Conservation (phyloP, 2,113 vertebrate species). For the Chloebia gouldiae region DNA sequence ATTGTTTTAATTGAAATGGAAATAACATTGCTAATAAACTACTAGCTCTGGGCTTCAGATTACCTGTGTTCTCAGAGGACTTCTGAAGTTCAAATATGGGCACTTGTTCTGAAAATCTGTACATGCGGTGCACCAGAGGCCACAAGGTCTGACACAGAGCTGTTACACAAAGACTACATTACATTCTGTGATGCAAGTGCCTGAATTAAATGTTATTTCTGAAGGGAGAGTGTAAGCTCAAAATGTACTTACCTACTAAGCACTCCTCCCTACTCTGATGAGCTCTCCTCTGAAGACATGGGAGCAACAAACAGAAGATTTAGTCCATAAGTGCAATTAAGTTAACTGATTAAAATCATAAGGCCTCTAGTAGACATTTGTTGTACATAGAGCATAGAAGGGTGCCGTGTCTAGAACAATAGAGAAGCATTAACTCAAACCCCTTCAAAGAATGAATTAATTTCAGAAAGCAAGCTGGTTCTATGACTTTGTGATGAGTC, state of each 20-base stretch:
- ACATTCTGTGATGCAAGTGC: background rate
- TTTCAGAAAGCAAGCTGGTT: background rate
- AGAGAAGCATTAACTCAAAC: background rate
- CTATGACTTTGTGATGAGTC: background rate
- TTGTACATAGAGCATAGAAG: background rate
- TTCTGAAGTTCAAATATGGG: background rate
- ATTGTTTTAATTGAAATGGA: background rate
- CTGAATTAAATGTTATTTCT: background rate
- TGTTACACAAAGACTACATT: background rate
- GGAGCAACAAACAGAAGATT: background rate
- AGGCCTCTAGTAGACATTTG: background rate
- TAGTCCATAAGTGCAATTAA: background rate
- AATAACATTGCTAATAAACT: background rate
- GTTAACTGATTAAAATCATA: background rate
- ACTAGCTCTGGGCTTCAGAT: background rate
- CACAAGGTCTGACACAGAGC: fast-evolving
- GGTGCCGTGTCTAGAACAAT: background rate
- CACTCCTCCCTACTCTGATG: background rate
- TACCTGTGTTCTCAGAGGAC: background rate
- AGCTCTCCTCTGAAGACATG: background rate
- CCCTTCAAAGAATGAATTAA: background rate
- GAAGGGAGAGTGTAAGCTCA: background rate
- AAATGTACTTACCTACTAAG: background rate
- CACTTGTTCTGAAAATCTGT: background rate
- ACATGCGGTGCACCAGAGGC: background rate